Evolutionary conservation across 2,888 invertebrate species (phyloP).

Genomic region (Xanthorhoe spadicearia): DNA sequence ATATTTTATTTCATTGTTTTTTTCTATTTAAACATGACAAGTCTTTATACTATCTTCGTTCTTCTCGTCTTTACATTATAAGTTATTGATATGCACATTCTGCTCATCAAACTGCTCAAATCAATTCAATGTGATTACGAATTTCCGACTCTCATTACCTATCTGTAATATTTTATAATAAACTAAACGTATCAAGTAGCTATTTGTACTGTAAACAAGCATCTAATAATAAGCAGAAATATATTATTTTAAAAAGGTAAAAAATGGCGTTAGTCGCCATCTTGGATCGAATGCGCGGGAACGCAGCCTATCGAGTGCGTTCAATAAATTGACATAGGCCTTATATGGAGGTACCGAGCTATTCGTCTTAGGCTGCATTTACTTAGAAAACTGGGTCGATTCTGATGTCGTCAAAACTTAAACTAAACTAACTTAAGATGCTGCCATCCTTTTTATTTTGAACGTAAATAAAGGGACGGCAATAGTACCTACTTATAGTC

Average conservation of each 20-base stretch:
- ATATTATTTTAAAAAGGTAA: constrained; percentile 58
- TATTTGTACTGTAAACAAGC: constrained; percentile 7
- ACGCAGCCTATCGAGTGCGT: constrained; percentile 55
- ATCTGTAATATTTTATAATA: too few relatives aligned
- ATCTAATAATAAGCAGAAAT: constrained; percentile 57
- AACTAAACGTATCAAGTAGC: background rate
- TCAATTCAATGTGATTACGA: too few relatives aligned
- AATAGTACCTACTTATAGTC: too few relatives aligned
- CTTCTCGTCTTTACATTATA: too few relatives aligned
- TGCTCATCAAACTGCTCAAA: too few relatives aligned
- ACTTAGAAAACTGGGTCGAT: constrained; percentile 17
- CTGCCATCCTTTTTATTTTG: too few relatives aligned
- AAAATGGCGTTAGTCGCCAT: constrained; percentile 62
- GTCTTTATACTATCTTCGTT: too few relatives aligned
- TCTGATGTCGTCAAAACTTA: background rate
- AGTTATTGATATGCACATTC: too few relatives aligned
- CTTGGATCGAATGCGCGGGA: constrained; percentile 69
- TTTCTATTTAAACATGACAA: background rate
- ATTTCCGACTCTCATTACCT: too few relatives aligned
- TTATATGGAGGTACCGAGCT: constrained; percentile 66
- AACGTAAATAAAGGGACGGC: too few relatives aligned
- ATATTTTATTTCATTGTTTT: background rate
- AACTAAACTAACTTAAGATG: too few relatives aligned
- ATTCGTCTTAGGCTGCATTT: constrained; percentile 60
- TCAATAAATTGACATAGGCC: constrained; percentile 81